These are phyloP conservation scores for Seira sanloemensis DNA, from an alignment of 2,888 invertebrate species.

Conservation along the genomic window DNA sequence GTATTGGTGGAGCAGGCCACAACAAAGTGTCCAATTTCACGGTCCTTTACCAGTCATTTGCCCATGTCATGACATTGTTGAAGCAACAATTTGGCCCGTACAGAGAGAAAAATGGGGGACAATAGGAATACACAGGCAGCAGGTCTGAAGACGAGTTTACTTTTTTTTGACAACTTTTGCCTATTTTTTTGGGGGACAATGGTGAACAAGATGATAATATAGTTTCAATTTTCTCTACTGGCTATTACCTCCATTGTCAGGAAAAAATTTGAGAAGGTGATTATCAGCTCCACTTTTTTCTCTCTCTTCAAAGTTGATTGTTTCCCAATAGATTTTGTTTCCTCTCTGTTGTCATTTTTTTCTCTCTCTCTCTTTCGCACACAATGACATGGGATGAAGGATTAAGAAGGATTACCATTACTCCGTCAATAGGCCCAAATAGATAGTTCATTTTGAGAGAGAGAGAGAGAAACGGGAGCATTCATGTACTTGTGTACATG, in stretches of 20 bases:
- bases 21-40: slow-evolving; percentile 64
- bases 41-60: slow-evolving; percentile 42
- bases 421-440: not conserved
- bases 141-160: not conserved
- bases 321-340: slow-evolving; percentile 51
- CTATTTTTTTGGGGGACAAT: not conserved
- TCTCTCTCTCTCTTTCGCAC: not conserved
- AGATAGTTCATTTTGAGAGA: not conserved
- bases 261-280: slow-evolving; percentile 24
- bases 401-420: slow-evolving; percentile 54
- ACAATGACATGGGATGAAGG: slow-evolving; percentile 41
- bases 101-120: not conserved
- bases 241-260: slow-evolving; percentile 28
- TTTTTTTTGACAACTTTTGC: slow-evolving; percentile 26
- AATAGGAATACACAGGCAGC: not conserved
- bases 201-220: not conserved
- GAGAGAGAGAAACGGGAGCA: slow-evolving; percentile 16
- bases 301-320: slow-evolving; percentile 43
- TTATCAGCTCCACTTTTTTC: slow-evolving; percentile 30
- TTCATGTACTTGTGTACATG: not conserved
- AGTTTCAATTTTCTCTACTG: not conserved
- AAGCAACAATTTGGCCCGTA: not conserved
- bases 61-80: slow-evolving; percentile 8
- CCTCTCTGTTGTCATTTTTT: slow-evolving; percentile 28
- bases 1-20: slow-evolving; percentile 24